Conservation (phyloP, 2,113 vertebrate genomes). For the Hystrix brachyura region DNA sequence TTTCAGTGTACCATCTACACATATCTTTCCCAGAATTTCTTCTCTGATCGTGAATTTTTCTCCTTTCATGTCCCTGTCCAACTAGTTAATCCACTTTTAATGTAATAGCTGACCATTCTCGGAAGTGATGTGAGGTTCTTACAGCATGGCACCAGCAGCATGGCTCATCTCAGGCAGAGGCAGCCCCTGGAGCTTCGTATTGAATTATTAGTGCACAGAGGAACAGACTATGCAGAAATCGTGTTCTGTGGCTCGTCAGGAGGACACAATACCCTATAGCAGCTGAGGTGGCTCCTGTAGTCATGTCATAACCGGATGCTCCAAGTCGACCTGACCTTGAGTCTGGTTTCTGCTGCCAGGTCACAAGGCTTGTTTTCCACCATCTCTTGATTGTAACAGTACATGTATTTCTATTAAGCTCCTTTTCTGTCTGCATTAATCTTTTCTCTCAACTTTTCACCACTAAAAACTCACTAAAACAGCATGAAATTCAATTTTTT, state of each 20-base stretch:
- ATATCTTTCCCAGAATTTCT: not conserved
- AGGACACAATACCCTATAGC: not conserved
- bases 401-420: not conserved
- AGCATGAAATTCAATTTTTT: not conserved
- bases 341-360: not conserved
- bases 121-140: not conserved
- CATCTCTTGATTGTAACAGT: not conserved
- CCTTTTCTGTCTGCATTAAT: not conserved
- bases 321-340: not conserved
- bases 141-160: accelerated
- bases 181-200: not conserved
- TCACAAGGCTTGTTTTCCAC: not conserved
- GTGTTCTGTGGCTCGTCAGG: not conserved
- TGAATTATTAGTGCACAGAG: not conserved
- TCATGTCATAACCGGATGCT: not conserved
- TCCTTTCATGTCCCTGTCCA: not conserved
- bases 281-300: not conserved
- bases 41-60: not conserved
- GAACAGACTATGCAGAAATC: not conserved
- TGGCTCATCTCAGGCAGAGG: not conserved
- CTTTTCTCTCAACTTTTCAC: not conserved
- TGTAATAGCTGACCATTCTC: not conserved
- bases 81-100: not conserved
- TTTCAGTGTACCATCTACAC: too few species aligned
- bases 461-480: not conserved